These are phyloP conservation scores for Xyrichtys novacula DNA, from an alignment of 2,797 vertebrate species.

Conservation along the genomic window DNA sequence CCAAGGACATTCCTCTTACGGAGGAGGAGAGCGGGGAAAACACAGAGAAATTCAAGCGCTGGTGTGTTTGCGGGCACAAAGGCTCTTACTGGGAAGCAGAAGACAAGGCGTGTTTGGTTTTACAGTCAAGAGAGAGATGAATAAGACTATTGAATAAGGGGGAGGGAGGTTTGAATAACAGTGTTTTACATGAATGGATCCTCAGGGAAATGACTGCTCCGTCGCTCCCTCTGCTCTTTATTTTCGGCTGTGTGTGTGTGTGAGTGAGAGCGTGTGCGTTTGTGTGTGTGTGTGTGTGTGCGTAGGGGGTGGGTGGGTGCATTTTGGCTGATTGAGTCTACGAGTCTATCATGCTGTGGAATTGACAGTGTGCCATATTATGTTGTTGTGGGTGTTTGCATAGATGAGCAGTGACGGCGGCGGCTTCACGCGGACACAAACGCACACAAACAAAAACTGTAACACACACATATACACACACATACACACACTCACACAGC, in stretches of 20 bases:
- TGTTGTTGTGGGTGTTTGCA: constrained; percentile 55
- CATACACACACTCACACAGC: constrained; percentile 20
- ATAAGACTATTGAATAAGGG: constrained; percentile 72
- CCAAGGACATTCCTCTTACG: constrained; percentile 76
- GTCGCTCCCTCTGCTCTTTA: constrained; percentile 60
- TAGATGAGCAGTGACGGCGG: constrained; percentile 56
- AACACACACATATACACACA: constrained; percentile 11
- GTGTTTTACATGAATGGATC: constrained; percentile 83
- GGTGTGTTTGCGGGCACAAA: constrained; percentile 30
- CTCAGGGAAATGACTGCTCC: constrained; percentile 75
- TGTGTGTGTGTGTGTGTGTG: not conserved
- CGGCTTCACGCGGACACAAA: constrained; percentile 29
- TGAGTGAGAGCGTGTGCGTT: constrained; percentile 43
- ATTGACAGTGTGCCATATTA: constrained; percentile 67
- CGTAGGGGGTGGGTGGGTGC: not conserved
- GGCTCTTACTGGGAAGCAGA: constrained; percentile 51
- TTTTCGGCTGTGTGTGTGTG: constrained; percentile 60
- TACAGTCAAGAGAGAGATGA: constrained; percentile 76
- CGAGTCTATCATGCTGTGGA: constrained; percentile 57
- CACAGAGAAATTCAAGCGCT: constrained; percentile 2
- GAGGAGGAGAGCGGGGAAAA: constrained; percentile 45
- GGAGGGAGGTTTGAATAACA: constrained; percentile 77
- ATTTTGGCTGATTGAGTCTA: constrained; percentile 67
- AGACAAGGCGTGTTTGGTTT: constrained; percentile 70
- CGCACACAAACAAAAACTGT: constrained; percentile 16